Base-by-base conservation (phyloP, 92 coral and sea anemone species). In the Parazoanthus atlanticus region DNA sequence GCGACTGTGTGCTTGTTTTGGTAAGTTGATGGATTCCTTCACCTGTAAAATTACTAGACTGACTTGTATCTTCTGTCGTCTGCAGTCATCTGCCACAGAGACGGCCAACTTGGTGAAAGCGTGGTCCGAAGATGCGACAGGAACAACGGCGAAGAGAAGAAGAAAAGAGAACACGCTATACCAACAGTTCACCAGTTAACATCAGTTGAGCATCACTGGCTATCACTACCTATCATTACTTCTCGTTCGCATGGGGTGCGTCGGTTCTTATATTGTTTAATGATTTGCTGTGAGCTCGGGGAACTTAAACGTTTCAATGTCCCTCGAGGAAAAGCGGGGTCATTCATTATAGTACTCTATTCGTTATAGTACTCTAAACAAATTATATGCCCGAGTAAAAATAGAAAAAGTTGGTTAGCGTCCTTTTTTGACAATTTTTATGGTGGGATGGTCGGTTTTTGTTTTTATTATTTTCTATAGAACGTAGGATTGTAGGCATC, bases 41-140 rank as follows among this genome's bases (percentile, higher is more conserved):
- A 2, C 11, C 12, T 52, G 58, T 15, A 52, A 52, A 52, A 52
- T 13, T 13, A 15, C 19, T 0, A 58, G 26, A 23, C 25, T 84
- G 78, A 71, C 38, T 23, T 67, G 49, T 74, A 33, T 32, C 70
- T 21, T 49, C 12, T 29, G 11, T 15, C n/a, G 11, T 76, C 78
- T 79, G 17, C 88, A 95, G 98, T 95, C 98, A 7, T 88, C 93
- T 34, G 96, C 96, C 38, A 95, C 98, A 30, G 96, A 90, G 74
- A 92, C 92, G 58, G 98, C 98, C 29, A 92, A 93, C 67, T 75
- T 86, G 89, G 65, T 95, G 29, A 43, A 72, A 19, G 78, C 96
- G n/a, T 88, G 85, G 88, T 90, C 94, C 91, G 95, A 91, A 31
- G 98, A 95, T 88, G 88, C 87, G 74, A 93, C 94, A 52, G 85